phyloP scores from a whole-genome alignment of 1,140 invertebrate species.

The Gryon sp. region DNA sequence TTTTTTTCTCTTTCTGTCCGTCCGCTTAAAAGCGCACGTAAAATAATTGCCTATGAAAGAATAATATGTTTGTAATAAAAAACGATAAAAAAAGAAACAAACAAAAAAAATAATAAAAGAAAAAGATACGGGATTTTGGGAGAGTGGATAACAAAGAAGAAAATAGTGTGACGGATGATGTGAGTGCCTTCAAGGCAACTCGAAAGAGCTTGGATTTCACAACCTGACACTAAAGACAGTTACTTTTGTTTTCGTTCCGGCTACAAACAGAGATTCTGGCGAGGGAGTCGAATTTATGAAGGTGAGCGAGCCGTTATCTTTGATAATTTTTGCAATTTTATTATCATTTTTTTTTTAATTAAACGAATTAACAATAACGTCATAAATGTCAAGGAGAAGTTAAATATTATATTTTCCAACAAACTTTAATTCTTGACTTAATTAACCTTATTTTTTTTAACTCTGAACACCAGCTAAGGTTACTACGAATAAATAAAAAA shows the following conservation, averaged over 20 bases:
- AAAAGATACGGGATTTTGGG: slow-evolving; percentile 58
- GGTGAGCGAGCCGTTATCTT: slow-evolving; percentile 64
- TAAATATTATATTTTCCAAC: no score
- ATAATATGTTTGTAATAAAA: neutral
- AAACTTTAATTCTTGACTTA: no score
- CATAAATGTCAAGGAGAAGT: no score
- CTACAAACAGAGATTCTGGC: slow-evolving; percentile 72
- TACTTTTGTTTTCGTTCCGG: slow-evolving; percentile 74
- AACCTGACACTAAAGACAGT: slow-evolving; percentile 70
- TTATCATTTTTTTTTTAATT: no score
- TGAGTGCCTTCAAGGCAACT: slow-evolving; percentile 43
- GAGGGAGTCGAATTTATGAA: slow-evolving; percentile 78
- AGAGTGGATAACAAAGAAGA: slow-evolving; percentile 57
- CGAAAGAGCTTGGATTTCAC: slow-evolving; percentile 47
- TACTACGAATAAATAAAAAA: no score
- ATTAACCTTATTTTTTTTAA: no score
- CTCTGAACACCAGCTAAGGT: no score
- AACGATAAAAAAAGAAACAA: slow-evolving; percentile 6
- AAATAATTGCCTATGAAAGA: slow-evolving; percentile 24
- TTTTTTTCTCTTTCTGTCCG: slow-evolving; percentile 36
- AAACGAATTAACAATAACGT: no score
- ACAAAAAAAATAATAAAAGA: slow-evolving; percentile 23
- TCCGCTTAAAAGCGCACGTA: slow-evolving; percentile 39
- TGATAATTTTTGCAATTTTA: slow-evolving; percentile 17
- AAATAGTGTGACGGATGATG: slow-evolving; percentile 63